Conservation (phyloP, 1,140 invertebrate species). For the Tetramorium parvispinum region DNA sequence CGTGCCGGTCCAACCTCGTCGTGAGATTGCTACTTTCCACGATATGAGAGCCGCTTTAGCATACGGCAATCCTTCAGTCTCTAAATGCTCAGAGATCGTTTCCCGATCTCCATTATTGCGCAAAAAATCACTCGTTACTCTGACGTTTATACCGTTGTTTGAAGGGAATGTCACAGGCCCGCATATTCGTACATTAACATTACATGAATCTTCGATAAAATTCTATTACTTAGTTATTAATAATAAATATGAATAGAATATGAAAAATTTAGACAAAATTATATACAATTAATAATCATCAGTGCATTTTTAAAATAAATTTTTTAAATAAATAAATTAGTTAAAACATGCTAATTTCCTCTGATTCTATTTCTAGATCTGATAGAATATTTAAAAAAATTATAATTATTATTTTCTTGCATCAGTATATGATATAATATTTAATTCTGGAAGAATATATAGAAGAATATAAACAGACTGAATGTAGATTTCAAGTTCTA, state of each 20-base stretch:
- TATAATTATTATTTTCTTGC: neutral
- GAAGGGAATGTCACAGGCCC: neutral
- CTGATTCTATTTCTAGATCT: neutral
- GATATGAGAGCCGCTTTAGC: slow-evolving; percentile 37
- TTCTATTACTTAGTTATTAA: neutral
- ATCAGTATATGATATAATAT: neutral
- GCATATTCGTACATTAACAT: neutral
- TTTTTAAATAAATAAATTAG: neutral
- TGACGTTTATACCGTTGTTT: neutral
- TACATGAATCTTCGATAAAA: neutral
- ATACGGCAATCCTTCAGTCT: slow-evolving; percentile 11
- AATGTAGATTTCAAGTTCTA: neutral
- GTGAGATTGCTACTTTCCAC: slow-evolving; percentile 39
- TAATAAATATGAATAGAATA: neutral
- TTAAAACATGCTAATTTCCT: neutral
- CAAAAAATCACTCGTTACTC: neutral
- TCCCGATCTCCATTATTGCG: slow-evolving; percentile 35
- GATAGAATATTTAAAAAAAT: neutral
- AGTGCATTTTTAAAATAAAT: neutral
- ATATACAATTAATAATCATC: neutral
- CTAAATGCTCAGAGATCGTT: neutral
- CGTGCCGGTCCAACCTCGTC: slow-evolving; percentile 9
- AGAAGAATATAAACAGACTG: neutral
- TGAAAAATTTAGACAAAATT: neutral
- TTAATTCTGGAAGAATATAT: neutral